Percentiles rank a stretch among this genome's conserved stretches.
These are phyloP conservation scores for Microtus richardsoni DNA, from an alignment of 2,113 vertebrate species.

Conservation along the genomic window DNA sequence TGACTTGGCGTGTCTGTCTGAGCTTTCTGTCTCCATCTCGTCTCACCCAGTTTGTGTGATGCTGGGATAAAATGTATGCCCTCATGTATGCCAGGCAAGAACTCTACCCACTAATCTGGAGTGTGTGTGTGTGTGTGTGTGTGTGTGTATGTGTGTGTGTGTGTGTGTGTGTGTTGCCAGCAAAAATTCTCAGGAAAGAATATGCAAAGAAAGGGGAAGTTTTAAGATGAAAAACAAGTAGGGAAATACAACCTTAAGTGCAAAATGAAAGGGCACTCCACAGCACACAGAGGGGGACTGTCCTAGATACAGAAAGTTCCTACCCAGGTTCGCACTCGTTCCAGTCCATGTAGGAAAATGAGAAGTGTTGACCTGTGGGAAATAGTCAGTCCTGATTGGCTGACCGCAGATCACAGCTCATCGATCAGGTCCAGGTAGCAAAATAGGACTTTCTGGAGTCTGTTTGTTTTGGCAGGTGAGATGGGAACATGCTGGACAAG, in stretches of 20 bases:
- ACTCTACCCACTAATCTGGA: not conserved
- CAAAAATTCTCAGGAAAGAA: not conserved
- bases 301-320: not conserved
- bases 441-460: not conserved
- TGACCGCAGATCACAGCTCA: not conserved
- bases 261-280: not conserved
- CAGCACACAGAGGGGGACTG: not conserved
- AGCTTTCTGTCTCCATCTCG: not conserved
- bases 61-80: not conserved
- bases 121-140: not conserved
- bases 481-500: slow-evolving; percentile 20
- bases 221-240: not conserved
- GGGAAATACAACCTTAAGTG: not conserved
- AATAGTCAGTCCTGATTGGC: not conserved
- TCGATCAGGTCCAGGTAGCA: not conserved
- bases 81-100: not conserved
- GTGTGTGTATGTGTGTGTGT: not conserved
- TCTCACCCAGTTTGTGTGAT: not conserved
- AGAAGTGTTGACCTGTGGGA: not conserved
- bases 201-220: not conserved
- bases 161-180: not conserved
- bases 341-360: not conserved
- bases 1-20: not conserved
- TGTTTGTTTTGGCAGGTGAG: slow-evolving; percentile 17
- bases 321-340: not conserved